Base-by-base conservation (phyloP, 2,888 invertebrate genomes). In the Terebella lapidaria region DNA sequence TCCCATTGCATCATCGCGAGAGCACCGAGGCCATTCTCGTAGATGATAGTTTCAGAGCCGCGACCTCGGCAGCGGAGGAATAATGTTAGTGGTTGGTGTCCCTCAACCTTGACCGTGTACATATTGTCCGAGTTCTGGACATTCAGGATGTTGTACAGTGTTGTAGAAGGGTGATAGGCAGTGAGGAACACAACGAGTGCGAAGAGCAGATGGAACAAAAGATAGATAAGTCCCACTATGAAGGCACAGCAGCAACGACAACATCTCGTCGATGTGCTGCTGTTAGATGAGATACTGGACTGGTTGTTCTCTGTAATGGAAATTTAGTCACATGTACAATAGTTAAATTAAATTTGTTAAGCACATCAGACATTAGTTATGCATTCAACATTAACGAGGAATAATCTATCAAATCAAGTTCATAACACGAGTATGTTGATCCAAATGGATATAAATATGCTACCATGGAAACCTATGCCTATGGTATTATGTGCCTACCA, bases 21-120 rank as follows among this genome's bases (percentile, higher is more conserved):
- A 1, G 46, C 58, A 1, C 62, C 62, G 1, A 59, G 26, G 22
- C 59, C 62, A 20, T 58, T 59, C 27, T 62, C 62, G 18, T 46
- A 24, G 1, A 62, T 20, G 4, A 62, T 30, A 10, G 62, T 62
- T n/a, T 62, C 62, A 22, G 4, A 42, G 1, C 62, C 62, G 25
- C 22, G 35, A 3, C 62, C 62, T 22, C 46, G 55, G 26, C 62
- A 62, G 22, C 47, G 30, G 2, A 62, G 10, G 26, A 47, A 62
- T 4, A 62, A 18, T 1, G 62, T 56, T n/a, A 59, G 20, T 3
- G 62, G 59, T 2, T 46, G 27, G 53, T 62, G 58, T 1, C 58
- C 61, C 4, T 28, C 4, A 10, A 54, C 25, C 3, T 30, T 20
- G 4, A 54, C 53, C 3, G 46, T 54, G 45, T 54, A 24, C 59